A percentile compares a stretch with the other conserved stretches of the same genome.
phyloP scores from a whole-genome alignment of 2,113 vertebrate genomes.

The Panthera tigris region DNA sequence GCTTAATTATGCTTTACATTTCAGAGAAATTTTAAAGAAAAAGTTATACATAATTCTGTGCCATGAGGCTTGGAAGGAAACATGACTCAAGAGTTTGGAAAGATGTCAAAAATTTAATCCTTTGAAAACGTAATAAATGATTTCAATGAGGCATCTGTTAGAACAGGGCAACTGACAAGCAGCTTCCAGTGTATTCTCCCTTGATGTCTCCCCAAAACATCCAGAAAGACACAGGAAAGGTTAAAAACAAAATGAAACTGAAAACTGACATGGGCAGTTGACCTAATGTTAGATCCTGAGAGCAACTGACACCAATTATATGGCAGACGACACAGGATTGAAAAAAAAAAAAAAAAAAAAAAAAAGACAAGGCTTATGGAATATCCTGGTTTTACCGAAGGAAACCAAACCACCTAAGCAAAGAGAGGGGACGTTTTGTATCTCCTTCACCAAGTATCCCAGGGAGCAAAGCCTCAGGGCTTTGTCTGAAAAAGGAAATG shows the following conservation, averaged over 20 bases:
- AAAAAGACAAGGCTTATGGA: background rate
- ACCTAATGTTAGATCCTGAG: background rate
- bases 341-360: background rate
- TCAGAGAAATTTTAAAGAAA: background rate
- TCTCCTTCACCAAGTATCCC: background rate
- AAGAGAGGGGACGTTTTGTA: background rate
- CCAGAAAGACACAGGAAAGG: background rate
- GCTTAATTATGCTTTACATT: background rate
- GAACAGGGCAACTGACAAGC: background rate
- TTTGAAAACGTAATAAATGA: conserved; percentile 47
- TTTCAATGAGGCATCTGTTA: background rate
- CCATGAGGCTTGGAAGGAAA: background rate
- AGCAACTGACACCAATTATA: conserved; percentile 23
- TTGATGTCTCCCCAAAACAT: conserved; percentile 4
- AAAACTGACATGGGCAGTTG: background rate
- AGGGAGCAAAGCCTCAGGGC: background rate
- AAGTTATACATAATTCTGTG: background rate
- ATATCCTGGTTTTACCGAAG: background rate
- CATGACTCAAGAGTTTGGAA: background rate
- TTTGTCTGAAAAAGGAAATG: background rate
- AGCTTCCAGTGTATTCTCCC: background rate
- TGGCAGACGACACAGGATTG: background rate
- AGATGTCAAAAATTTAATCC: conserved; percentile 39
- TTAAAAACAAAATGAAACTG: background rate
- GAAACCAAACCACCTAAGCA: background rate